phyloP scores from a whole-genome alignment of 2,797 vertebrate genomes.

The Erpetoichthys calabaricus region DNA sequence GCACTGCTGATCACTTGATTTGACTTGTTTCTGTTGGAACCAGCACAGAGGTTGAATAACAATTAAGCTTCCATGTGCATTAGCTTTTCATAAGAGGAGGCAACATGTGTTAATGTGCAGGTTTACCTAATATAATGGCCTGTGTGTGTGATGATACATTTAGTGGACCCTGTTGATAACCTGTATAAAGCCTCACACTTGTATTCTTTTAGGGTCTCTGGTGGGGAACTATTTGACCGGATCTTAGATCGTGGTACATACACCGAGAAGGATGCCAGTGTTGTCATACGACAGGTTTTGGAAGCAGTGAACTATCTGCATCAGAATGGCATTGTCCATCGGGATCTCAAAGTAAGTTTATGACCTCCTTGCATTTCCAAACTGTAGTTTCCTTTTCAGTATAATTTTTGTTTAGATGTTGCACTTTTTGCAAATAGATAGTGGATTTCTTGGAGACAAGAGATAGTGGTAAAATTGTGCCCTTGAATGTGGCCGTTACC shows the following conservation, averaged over 20 bases:
- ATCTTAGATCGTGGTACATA: slow-evolving; percentile 79
- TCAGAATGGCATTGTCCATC: slow-evolving; percentile 75
- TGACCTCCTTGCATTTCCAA: background rate
- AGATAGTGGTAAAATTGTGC: too few relatives aligned
- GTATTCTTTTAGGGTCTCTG: slow-evolving; percentile 59
- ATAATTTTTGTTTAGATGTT: too few relatives aligned
- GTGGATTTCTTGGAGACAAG: too few relatives aligned
- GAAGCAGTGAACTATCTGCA: slow-evolving; percentile 82
- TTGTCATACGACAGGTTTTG: slow-evolving; percentile 77
- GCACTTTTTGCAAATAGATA: too few relatives aligned
- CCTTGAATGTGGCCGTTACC: too few relatives aligned
- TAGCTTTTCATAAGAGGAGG: too few relatives aligned
- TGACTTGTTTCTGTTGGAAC: too few relatives aligned
- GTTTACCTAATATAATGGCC: background rate
- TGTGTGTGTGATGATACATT: background rate
- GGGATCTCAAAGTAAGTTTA: slow-evolving; percentile 72
- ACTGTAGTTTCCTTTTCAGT: background rate
- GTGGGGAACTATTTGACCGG: slow-evolving; percentile 84
- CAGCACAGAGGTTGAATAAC: too few relatives aligned
- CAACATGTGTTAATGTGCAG: too few relatives aligned
- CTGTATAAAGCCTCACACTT: background rate
- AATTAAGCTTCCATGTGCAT: too few relatives aligned
- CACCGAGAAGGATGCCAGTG: slow-evolving; percentile 80
- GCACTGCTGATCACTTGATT: too few relatives aligned
- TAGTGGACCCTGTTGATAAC: background rate